Conservation (phyloP, 1,140 invertebrate genomes). For the Hylaeus anthracinus region DNA sequence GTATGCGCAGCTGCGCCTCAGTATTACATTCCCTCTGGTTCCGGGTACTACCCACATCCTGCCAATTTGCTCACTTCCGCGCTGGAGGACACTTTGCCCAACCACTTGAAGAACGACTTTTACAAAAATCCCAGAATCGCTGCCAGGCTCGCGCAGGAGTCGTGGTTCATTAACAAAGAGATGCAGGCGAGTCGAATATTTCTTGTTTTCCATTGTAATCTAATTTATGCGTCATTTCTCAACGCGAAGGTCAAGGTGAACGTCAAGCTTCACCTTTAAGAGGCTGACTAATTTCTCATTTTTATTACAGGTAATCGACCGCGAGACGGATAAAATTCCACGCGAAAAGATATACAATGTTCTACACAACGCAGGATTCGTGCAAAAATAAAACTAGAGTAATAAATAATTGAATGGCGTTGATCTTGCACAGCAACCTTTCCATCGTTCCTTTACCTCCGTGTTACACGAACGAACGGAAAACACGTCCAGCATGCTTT, state of each 20-base stretch:
- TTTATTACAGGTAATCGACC: conserved; percentile 83
- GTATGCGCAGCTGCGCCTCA: conserved; percentile 68
- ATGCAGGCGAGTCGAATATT: conserved; percentile 78
- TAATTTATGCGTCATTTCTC: too few relatives aligned
- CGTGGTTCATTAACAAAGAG: conserved; percentile 88
- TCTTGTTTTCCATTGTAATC: too few relatives aligned
- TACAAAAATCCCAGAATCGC: conserved; percentile 89
- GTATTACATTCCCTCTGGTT: conserved; percentile 54
- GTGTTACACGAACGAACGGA: neutral
- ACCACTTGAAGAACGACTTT: conserved; percentile 86
- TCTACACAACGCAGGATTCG: conserved; percentile 86
- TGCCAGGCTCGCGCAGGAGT: conserved; percentile 86
- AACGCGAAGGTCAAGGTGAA: too few relatives aligned
- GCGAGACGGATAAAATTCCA: conserved; percentile 90
- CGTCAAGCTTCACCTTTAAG: too few relatives aligned
- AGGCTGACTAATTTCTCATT: neutral
- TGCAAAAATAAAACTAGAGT: conserved; percentile 63
- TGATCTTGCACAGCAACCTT: too few relatives aligned
- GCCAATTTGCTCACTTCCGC: conserved; percentile 83
- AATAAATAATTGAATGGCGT: neutral
- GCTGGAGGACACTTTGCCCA: conserved; percentile 83
- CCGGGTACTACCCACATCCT: conserved; percentile 79
- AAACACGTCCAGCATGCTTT: neutral
- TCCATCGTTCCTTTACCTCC: neutral
- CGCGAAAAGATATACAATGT: conserved; percentile 87